A percentile compares a stretch with the other conserved stretches of the same genome.
Conservation (phyloP, 2,888 invertebrate species). For the Corbicula japonica region DNA sequence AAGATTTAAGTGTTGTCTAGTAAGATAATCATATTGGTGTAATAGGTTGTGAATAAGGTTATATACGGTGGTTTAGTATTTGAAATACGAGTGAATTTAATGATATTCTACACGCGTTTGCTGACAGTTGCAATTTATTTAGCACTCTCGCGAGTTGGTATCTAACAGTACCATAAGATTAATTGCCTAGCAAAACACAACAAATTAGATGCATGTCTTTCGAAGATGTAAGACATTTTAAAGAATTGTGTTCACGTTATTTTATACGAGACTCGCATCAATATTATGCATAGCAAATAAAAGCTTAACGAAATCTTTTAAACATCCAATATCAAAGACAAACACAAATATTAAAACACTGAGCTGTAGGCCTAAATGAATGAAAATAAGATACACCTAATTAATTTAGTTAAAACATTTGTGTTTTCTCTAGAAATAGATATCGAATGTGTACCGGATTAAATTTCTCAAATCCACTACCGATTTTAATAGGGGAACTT, state of each 20-base stretch:
- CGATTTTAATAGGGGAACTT: background rate
- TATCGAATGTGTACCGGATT: background rate
- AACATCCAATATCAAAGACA: no score
- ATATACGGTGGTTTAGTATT: no score
- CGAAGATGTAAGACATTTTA: background rate
- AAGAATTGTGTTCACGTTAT: background rate
- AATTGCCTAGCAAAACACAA: no score
- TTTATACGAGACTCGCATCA: background rate
- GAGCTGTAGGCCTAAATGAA: no score
- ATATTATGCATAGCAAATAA: background rate
- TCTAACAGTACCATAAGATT: no score
- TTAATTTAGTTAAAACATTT: no score
- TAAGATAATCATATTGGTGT: constrained; percentile 7
- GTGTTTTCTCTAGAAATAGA: no score
- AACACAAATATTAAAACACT: no score
- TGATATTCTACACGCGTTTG: background rate
- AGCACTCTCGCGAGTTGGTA: no score
- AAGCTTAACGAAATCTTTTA: background rate
- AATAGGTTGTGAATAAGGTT: constrained; percentile 2
- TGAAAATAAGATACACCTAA: no score
- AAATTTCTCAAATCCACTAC: background rate
- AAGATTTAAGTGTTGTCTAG: constrained; percentile 13
- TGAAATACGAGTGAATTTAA: background rate
- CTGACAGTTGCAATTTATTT: background rate
- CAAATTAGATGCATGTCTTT: background rate